Evolutionary conservation across 2,888 invertebrate genomes (phyloP), one percentile per base, ranked within the genome.

Genomic region (Slavum lentiscoides): DNA sequence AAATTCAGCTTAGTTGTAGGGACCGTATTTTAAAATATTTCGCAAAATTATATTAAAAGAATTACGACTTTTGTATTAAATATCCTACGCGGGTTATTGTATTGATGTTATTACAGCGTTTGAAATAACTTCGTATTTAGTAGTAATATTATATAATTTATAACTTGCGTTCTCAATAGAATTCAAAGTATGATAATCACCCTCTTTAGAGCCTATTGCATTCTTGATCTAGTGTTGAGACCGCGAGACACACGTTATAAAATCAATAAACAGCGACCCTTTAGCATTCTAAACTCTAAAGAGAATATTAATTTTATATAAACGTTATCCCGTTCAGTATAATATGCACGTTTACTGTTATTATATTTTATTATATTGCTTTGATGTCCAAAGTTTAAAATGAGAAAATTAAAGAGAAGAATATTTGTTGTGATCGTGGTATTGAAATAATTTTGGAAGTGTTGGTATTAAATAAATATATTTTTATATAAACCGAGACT

Each of bases 121-220:
- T 37, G 30, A 74, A 62, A 53, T 74, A 62, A 74, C 53, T 62
- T 66, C 21, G 5, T 17, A 11, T 55, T 6, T 30, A n/a, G 49
- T 53, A 62, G 62, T 74, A 30, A 30, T 30, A 30, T 30, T 30
- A 30, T 30, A 62, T 74, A 62, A 62, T 62, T 73, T 62, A 74
- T 64, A 53, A 62, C 30, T 30, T 9, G 7, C 53, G 11, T n/a
- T 17, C 37, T 37, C 64, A 11, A 53, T 43, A 67, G 58, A 75
- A 67, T 58, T 58, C 39, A 39, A 39, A 74, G 64, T 55, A 61
- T n/a, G 58, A 43, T 75, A 75, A 75, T 75, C 75, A 43, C 43
- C 75, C 74, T 55, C 66, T 66, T 66, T 39, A 66, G 21, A 74
- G 21, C n/a, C 39, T 75, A 75, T 67, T 75, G 58, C 75, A 67